Base-by-base conservation (phyloP, 92 coral and sea anemone species). In the Zoanthus solanderi region DNA sequence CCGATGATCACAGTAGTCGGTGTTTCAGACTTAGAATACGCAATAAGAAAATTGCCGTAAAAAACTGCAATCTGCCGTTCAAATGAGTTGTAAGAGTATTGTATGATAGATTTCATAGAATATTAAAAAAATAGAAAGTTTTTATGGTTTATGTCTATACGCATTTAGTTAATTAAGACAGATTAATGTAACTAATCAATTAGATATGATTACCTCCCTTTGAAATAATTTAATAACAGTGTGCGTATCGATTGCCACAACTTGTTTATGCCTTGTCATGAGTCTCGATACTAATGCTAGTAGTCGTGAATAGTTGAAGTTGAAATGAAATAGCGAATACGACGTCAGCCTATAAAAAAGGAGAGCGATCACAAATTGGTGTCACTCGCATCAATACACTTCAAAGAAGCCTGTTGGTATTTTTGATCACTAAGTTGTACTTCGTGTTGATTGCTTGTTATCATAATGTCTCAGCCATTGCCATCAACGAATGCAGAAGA, bases 361-460 rank as follows among this genome's bases (percentile, higher is more conserved):
- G 74, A 68, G 74, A 68, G 74, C 74, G 74, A 68, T 68, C 74
- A 68, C 74, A 68, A 68, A 68, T 68, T 68, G 74, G 74, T 68
- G 74, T 68, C 74, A 68, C 74, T 68, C 74, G 74, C 74, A 68
- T 68, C 74, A 68, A 68, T 68, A 68, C 74, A 68, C 74, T 68
- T 68, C 74, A 68, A 68, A 68, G 74, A 68, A 68, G 74, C 74
- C 74, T 68, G 74, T 68, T 68, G 74, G 74, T 68, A 68, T 68
- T 68, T 68, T 68, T 68, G 74, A 68, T 68, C 74, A 68, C 74
- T 68, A 68, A 68, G 74, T 68, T 68, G 74, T 68, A 68, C 74
- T 68, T 68, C 74, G 74, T 68, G 74, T 68, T 68, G 74, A 68
- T 68, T 68, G 74, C 74, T 68, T 68, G 74, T 68, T 68, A 68